Percentiles rank a stretch among this genome's conserved stretches.
These are phyloP conservation scores for Aspidapion aeneum DNA, from an alignment of 2,888 invertebrate species.

Conservation along the genomic window DNA sequence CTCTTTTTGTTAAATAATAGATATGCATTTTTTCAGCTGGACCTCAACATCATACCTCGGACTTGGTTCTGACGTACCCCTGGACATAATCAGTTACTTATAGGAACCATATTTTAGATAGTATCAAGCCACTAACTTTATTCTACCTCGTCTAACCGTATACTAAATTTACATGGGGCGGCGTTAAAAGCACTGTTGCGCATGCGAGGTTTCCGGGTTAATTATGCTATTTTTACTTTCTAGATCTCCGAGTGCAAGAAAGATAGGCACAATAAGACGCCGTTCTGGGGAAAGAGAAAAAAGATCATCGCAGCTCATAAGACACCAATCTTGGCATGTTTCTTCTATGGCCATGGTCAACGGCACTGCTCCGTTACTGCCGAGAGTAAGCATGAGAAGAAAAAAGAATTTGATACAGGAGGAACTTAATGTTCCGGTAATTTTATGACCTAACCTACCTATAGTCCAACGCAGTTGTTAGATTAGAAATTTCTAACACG, in stretches of 20 bases:
- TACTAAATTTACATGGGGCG: too few species aligned
- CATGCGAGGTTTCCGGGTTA: too few species aligned
- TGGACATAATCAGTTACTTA: too few species aligned
- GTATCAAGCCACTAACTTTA: too few species aligned
- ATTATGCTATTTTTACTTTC: too few species aligned
- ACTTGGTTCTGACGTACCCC: too few species aligned
- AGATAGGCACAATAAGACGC: conserved; percentile 72
- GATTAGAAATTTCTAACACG: conserved; percentile 2
- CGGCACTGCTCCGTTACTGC: conserved; percentile 29
- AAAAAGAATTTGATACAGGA: conserved; percentile 48
- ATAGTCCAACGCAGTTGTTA: conserved; percentile 12
- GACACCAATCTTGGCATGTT: conserved; percentile 66
- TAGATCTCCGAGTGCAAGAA: conserved; percentile 76
- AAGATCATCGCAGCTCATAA: conserved; percentile 49
- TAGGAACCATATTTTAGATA: too few species aligned
- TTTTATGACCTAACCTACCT: neutral
- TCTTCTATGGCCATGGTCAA: conserved; percentile 1
- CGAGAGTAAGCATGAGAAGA: conserved; percentile 54
- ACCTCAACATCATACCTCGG: too few species aligned
- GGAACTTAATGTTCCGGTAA: neutral
- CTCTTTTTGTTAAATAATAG: too few species aligned
- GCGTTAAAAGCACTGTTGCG: too few species aligned
- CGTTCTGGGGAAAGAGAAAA: conserved; percentile 60
- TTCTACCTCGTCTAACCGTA: too few species aligned
- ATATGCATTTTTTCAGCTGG: too few species aligned